These are phyloP conservation scores for Aphaenogaster rudis DNA, from an alignment of 1,140 invertebrate genomes.

Conservation along the genomic window DNA sequence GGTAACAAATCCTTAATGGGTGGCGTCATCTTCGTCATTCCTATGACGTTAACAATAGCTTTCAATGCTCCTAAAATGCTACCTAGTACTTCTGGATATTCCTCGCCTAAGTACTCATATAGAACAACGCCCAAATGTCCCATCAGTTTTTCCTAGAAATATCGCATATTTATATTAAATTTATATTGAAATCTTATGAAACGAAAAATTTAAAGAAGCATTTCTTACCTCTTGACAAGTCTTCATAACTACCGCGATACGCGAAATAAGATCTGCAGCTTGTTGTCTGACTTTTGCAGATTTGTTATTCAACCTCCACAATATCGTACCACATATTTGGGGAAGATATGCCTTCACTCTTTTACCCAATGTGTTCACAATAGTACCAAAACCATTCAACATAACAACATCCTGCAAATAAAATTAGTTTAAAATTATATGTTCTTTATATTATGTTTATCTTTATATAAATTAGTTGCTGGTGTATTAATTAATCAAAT, in stretches of 20 bases:
- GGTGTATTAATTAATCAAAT: constrained; percentile 25
- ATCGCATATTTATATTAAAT: constrained; percentile 33
- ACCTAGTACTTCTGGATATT: constrained; percentile 99
- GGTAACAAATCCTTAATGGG: constrained; percentile 99
- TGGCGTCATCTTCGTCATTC: constrained; percentile 99
- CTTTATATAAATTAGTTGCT: neutral
- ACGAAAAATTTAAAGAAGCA: constrained; percentile 16
- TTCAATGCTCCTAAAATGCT: constrained; percentile 99
- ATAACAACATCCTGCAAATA: constrained; percentile 97
- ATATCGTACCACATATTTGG: constrained; percentile 99
- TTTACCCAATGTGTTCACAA: constrained; percentile 99
- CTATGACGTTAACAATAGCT: constrained; percentile 99
- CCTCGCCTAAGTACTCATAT: constrained; percentile 99
- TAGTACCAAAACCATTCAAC: constrained; percentile 99
- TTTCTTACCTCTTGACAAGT: constrained; percentile 96
- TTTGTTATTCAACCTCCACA: constrained; percentile 99
- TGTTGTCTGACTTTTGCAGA: constrained; percentile 99
- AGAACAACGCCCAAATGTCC: constrained; percentile 99
- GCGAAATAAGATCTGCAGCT: constrained; percentile 99
- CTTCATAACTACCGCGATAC: constrained; percentile 99
- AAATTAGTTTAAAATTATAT: constrained; percentile 33
- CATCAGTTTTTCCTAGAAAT: constrained; percentile 97
- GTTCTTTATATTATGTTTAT: neutral
- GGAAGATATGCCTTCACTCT: constrained; percentile 99
- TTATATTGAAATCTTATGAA: neutral